Base-by-base conservation (phyloP, 2,113 vertebrate species). In the Oncorhynchus mykiss region DNA sequence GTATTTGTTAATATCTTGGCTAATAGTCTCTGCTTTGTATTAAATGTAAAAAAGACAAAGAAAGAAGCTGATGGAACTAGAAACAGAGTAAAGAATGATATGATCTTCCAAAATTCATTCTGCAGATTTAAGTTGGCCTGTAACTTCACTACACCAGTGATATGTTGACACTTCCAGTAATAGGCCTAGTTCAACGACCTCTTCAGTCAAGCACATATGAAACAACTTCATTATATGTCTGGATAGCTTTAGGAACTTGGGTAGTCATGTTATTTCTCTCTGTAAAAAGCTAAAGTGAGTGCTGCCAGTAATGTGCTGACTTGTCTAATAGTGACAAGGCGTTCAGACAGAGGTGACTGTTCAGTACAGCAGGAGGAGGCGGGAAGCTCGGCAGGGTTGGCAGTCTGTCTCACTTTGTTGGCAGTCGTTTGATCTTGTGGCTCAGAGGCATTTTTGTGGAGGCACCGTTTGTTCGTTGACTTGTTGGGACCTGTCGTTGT, bases 401-500 rank as follows among this genome's bases (percentile, higher is more conserved):
- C 8, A 11, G 59, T 62, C 59, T 62, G 59, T 62, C 59, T 62
- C 27, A 2, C 3, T 75, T 75, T 75, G 39, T 73, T 57, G 14
- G 39, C 20, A 25, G 34, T 2, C 29, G 69, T 87, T 80, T 88
- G 81, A 89, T 88, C 79, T 75, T 29, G 22, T 73, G 70, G 60
- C 72, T 72, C 51, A 70, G 75, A 70, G 70, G 66, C 73, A 75
- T 86, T 86, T 72, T 72, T 80, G 25, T 22, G 62, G 64, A 62
- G 67, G 31, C 60, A 31, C 69, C 73, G 4, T 54, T 18, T 54
- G 51, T 16, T 54, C 16, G 73, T 78, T 86, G 81, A 87, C 89
- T 74, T 85, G 91, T 87, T 72, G 67, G 75, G 67, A 74, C 91
- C 88, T 65, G 91, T 78, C 25, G 67, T 78, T 22, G 49, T 75